Percentiles rank a stretch among this genome's conserved stretches.
phyloP scores from a whole-genome alignment of 2,888 invertebrate species.

The Acrobasis repandana region DNA sequence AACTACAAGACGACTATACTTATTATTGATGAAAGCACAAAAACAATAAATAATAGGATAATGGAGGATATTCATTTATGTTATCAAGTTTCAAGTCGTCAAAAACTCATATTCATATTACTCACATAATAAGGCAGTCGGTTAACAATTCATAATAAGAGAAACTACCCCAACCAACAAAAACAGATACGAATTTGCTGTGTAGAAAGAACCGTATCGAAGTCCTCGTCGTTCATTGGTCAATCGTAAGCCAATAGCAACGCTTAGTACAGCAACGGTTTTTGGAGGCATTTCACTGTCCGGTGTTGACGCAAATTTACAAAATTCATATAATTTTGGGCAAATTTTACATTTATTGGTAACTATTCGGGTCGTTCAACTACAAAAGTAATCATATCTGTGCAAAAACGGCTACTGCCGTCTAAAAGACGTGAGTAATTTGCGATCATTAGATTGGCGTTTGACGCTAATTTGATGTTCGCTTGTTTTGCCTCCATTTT shows the following conservation, averaged over 20 bases:
- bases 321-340: slow-evolving; percentile 48
- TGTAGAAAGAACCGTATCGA: slow-evolving; percentile 45
- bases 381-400: slow-evolving; percentile 47
- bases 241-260: slow-evolving; percentile 55
- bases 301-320: slow-evolving; percentile 63
- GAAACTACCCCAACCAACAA: too few species aligned
- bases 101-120: too few species aligned
- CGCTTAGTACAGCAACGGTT: slow-evolving; percentile 72
- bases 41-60: too few species aligned
- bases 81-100: too few species aligned
- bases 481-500: slow-evolving; percentile 81
- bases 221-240: slow-evolving; percentile 51
- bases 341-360: slow-evolving; percentile 47
- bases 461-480: slow-evolving; percentile 66
- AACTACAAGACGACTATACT: too few species aligned
- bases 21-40: too few species aligned
- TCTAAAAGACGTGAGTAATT: slow-evolving; percentile 61
- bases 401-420: slow-evolving; percentile 64
- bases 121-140: too few species aligned
- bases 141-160: too few species aligned
- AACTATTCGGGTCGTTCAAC: slow-evolving; percentile 47
- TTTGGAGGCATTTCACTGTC: slow-evolving; percentile 68
- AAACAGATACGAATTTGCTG: too few species aligned
- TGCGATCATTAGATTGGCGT: slow-evolving; percentile 45
- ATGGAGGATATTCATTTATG: too few species aligned